These are phyloP conservation scores for Phaenicophaeus curvirostris DNA, from an alignment of 2,797 vertebrate genomes.

Conservation along the genomic window DNA sequence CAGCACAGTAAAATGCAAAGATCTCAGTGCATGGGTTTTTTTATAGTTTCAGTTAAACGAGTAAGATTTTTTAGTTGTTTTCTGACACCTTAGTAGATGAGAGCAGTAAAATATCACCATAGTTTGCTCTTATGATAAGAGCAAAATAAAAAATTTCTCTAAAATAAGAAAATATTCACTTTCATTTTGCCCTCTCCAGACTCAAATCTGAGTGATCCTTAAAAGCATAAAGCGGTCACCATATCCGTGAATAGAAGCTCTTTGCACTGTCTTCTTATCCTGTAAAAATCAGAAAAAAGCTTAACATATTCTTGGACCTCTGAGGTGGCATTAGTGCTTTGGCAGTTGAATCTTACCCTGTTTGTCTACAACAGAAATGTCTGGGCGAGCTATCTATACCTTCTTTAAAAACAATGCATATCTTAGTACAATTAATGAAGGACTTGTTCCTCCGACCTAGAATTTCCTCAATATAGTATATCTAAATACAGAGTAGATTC, in stretches of 20 bases:
- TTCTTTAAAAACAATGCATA: background rate
- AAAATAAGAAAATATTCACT: background rate
- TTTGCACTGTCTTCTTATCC: background rate
- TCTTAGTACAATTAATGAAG: background rate
- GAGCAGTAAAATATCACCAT: background rate
- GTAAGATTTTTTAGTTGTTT: background rate
- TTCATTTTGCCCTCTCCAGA: background rate
- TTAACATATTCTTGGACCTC: background rate
- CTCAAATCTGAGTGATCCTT: background rate
- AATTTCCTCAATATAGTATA: background rate
- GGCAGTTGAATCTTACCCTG: background rate
- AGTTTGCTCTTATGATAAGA: background rate
- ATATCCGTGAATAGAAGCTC: background rate
- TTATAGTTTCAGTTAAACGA: background rate
- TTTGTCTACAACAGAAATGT: background rate
- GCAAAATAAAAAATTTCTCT: too few species aligned
- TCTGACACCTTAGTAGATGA: background rate
- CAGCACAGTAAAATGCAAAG: background rate
- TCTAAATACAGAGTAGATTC: background rate
- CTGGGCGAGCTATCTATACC: background rate
- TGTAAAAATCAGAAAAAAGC: background rate
- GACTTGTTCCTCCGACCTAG: background rate
- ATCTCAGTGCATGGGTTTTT: background rate
- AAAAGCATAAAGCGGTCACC: background rate
- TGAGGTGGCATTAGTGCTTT: background rate